phyloP scores from a whole-genome alignment of 2,888 invertebrate genomes.

The Caenorhabditis imperialis region DNA sequence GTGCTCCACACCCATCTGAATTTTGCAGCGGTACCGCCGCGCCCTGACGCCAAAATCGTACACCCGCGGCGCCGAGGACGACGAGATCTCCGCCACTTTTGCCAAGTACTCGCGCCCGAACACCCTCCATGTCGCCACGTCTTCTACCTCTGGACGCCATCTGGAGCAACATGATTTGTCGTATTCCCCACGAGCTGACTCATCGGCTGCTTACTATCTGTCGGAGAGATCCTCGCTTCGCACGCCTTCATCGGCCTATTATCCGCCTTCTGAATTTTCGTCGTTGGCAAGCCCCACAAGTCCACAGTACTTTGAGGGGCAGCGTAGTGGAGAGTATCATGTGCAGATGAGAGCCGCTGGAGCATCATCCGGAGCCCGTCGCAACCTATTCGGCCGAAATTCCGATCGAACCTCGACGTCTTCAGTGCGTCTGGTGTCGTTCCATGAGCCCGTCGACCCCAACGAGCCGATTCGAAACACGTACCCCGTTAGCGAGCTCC shows the following conservation, averaged over 20 bases:
- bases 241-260: slow-evolving; percentile 51
- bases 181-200: slow-evolving; percentile 43
- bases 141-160: background rate
- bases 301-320: slow-evolving; percentile 30
- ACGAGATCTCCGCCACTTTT: slow-evolving; percentile 43
- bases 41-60: slow-evolving; percentile 44
- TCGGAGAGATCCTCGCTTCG: slow-evolving; percentile 61
- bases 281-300: slow-evolving; percentile 37
- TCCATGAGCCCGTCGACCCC: slow-evolving; percentile 54
- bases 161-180: slow-evolving; percentile 31
- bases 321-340: slow-evolving; percentile 48
- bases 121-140: slow-evolving; percentile 33
- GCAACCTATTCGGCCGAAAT: slow-evolving; percentile 58
- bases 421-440: slow-evolving; percentile 48
- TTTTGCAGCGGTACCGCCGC: slow-evolving; percentile 51
- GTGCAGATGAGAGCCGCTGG: slow-evolving; percentile 37
- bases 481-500: slow-evolving; percentile 48
- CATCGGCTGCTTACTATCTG: slow-evolving; percentile 60
- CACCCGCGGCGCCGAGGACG: slow-evolving; percentile 46
- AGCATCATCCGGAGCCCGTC: slow-evolving; percentile 38
- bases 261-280: slow-evolving; percentile 38
- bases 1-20: background rate
- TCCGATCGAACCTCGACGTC: slow-evolving; percentile 35
- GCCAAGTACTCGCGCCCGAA: slow-evolving; percentile 44
- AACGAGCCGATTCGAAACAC: slow-evolving; percentile 31